These are phyloP conservation scores for Amyelois transitella DNA, from an alignment of 1,140 invertebrate genomes.

Conservation along the genomic window DNA sequence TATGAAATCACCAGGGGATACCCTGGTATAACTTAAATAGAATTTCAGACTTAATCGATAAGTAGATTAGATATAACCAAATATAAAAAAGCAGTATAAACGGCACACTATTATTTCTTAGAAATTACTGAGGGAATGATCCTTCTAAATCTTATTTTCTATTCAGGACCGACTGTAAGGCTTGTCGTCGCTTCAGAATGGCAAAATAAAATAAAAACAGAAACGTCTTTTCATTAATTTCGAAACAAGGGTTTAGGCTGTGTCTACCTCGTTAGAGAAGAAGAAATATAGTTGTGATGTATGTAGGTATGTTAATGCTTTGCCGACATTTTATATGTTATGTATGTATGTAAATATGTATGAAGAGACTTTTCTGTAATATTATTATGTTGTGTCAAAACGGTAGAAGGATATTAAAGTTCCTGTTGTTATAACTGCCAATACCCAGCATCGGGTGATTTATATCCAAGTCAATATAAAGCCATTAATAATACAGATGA, in stretches of 20 bases:
- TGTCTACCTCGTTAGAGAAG: too few species aligned
- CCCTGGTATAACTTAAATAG: background rate
- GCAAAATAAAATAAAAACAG: background rate
- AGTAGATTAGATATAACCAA: background rate
- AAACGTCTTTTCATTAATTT: background rate
- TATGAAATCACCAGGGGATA: too few species aligned
- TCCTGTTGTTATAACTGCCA: background rate
- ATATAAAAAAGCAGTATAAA: background rate
- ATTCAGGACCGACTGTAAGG: constrained; percentile 1
- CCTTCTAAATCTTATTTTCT: constrained; percentile 3
- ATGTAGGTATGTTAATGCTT: too few species aligned
- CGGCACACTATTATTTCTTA: background rate
- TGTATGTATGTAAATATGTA: too few species aligned
- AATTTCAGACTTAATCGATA: background rate
- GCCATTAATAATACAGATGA: constrained; percentile 1
- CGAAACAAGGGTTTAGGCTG: background rate
- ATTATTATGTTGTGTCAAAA: background rate
- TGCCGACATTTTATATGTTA: too few species aligned
- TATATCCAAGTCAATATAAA: constrained; percentile 3
- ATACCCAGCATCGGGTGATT: constrained; percentile 1
- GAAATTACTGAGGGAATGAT: background rate
- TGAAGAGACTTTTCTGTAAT: background rate
- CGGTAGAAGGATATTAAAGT: constrained; percentile 3
- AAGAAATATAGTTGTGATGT: too few species aligned
- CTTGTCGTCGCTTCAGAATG: background rate